Evolutionary conservation across 2,113 vertebrate species (phyloP).

Genomic region (Tautogolabrus adspersus): DNA sequence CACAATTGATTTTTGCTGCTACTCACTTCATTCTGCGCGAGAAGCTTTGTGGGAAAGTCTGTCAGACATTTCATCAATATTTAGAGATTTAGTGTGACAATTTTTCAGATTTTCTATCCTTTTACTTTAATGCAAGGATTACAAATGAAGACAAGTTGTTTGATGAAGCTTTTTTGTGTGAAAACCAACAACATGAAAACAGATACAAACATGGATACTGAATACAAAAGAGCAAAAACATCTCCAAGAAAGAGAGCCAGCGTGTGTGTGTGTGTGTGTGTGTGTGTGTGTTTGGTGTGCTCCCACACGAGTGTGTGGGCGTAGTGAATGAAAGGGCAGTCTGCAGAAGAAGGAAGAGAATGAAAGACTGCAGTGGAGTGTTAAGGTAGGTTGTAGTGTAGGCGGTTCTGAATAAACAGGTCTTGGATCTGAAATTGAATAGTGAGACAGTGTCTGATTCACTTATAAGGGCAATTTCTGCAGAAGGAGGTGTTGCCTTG

Average conservation of each 20-base stretch:
- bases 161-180: background rate
- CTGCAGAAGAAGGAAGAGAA: constrained; percentile 32
- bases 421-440: constrained; percentile 25
- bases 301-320: constrained; percentile 7
- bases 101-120: background rate
- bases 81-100: constrained; percentile 28
- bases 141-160: constrained; percentile 9
- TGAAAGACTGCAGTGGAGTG: constrained; percentile 28
- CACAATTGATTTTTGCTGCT: constrained; percentile 50
- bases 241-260: constrained; percentile 5
- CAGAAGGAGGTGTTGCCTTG: background rate
- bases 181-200: constrained; percentile 21
- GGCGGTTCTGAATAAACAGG: constrained; percentile 51
- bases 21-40: constrained; percentile 36
- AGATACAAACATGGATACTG: constrained; percentile 21
- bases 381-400: constrained; percentile 47
- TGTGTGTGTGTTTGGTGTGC: constrained; percentile 1
- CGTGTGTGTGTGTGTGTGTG: constrained; percentile 4
- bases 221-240: constrained; percentile 28
- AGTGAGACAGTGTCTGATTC: constrained; percentile 46
- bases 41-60: background rate
- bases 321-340: constrained; percentile 44
- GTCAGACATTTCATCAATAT: constrained; percentile 39
- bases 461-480: constrained; percentile 14
- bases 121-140: background rate